A percentile compares a stretch with the other conserved stretches of the same genome.
These are phyloP conservation scores for Mythimna impura DNA, from an alignment of 2,888 invertebrate genomes.

Conservation along the genomic window DNA sequence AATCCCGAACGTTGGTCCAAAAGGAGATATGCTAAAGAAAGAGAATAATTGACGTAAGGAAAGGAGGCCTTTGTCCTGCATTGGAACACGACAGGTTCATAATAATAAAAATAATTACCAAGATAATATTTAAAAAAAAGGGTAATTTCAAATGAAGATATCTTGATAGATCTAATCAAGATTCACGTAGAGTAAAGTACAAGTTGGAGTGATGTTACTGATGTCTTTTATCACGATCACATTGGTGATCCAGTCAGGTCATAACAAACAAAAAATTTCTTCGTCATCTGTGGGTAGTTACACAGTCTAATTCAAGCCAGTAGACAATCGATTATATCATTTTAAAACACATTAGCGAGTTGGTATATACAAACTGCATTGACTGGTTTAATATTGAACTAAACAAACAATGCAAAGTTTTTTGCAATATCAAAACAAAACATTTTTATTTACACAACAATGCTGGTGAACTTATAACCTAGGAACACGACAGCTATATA, in stretches of 20 bases:
- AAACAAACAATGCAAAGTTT: slow-evolving; percentile 18
- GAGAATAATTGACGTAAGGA: too few relatives aligned
- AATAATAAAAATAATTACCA: too few relatives aligned
- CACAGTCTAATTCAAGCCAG: slow-evolving; percentile 11
- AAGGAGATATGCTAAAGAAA: too few relatives aligned
- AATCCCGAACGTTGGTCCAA: too few relatives aligned
- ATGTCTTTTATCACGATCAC: too few relatives aligned
- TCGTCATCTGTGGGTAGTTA: slow-evolving; percentile 1
- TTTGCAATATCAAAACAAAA: neutral
- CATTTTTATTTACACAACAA: slow-evolving; percentile 4
- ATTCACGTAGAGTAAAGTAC: neutral
- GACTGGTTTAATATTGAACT: slow-evolving; percentile 8
- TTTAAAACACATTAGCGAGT: slow-evolving; percentile 13
- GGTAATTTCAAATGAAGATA: too few relatives aligned
- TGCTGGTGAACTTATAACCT: neutral
- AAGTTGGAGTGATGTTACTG: neutral
- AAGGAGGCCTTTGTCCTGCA: too few relatives aligned
- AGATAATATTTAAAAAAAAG: too few relatives aligned
- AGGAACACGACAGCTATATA: neutral
- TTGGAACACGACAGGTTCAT: too few relatives aligned
- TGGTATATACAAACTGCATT: slow-evolving; percentile 18
- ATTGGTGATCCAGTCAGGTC: neutral
- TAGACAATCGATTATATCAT: slow-evolving; percentile 26
- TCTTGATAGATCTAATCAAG: neutral
- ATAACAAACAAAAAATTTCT: slow-evolving; percentile 8